Base-by-base conservation (phyloP, 2,888 invertebrate species). In the Campopleginae sp. region DNA sequence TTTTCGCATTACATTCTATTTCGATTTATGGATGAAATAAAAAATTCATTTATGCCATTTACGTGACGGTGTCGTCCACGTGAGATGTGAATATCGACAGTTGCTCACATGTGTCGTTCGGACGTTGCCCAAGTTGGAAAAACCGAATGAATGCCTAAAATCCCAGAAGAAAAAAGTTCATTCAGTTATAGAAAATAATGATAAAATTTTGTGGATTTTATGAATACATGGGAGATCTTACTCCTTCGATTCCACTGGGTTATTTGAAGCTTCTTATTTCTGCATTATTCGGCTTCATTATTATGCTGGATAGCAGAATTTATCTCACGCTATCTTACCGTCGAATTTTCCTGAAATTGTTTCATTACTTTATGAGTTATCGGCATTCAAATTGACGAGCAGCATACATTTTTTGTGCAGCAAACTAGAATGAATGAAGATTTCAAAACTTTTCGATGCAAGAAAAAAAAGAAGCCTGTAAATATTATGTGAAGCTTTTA, bases 31-130 rank as follows among this genome's bases (percentile, higher is more conserved):
- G 14, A 4, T 1, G 14, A 12, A 58, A 27, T 58, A 4, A 58
- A 58, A 58, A 58, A 58, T 5, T 58, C 14, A 58, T 27, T 27
- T 27, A 58, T 27, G 58, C 4, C 58, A 27, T 58, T 54, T 23
- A 54, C 54, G 14, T 58, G 58, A 27, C 58, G 58, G 14, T 58
- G 27, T 27, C 5, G 58, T 58, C 27, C 10, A 58, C 58, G 14
- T 58, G 58, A 10, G 27, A 58, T 27, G 4, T 23, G 8, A 58
- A 58, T 58, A 58, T 58, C 58, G 58, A 58, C 58, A 58, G 58
- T 27, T 58, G 0, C 27, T 0, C 23, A 12, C 54, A 27, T 5
- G 54, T 27, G 27, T 27, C 58, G 27, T 58, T 27, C 6, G 19
- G 19, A 19, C 51, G 19, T 14, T 7, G 8, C 10, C 2, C 2